phyloP scores from a whole-genome alignment of 1,140 invertebrate species.

The Trachelipus rathkii region DNA sequence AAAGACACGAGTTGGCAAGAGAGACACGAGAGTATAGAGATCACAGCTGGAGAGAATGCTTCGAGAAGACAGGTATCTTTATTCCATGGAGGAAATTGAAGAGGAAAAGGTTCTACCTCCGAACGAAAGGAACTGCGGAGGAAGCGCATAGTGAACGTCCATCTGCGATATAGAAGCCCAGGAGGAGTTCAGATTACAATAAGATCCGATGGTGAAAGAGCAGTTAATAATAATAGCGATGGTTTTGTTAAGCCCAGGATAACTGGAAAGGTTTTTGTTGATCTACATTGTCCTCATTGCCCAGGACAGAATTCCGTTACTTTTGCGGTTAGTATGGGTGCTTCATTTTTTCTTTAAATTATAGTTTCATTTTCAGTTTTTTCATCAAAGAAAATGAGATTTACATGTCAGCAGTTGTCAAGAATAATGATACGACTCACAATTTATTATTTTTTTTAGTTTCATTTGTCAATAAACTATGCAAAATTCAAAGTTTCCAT shows the following conservation, averaged over 20 bases:
- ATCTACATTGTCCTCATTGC: constrained; percentile 6
- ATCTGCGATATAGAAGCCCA: neutral
- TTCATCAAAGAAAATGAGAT: too few species aligned
- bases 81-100: neutral
- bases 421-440: too few species aligned
- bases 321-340: neutral
- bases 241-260: neutral
- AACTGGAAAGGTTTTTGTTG: neutral
- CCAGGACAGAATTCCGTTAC: constrained; percentile 7
- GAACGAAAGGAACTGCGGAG: neutral
- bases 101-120: neutral
- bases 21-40: neutral
- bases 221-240: constrained; percentile 3
- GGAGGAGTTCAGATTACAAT: constrained; percentile 4
- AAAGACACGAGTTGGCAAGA: neutral
- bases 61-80: neutral
- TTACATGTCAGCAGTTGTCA: too few species aligned
- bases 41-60: neutral
- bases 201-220: neutral
- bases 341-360: too few species aligned
- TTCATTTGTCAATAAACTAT: too few species aligned
- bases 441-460: too few species aligned
- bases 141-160: neutral
- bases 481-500: too few species aligned
- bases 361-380: too few species aligned